Conservation (phyloP, 2,888 invertebrate genomes). For the Beris chalybata region DNA sequence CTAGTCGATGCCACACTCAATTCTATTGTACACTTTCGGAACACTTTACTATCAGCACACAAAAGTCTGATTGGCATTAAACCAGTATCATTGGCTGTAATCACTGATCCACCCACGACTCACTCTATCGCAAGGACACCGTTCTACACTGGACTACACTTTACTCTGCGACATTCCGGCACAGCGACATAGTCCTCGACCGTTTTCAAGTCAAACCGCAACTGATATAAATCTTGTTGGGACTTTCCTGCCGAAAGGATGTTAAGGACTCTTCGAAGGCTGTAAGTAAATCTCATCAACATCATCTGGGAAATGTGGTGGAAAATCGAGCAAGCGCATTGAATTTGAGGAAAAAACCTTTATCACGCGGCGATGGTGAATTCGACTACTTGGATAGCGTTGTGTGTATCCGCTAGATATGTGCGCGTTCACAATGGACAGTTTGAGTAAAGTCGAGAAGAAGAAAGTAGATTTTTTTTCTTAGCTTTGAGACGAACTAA, state of each 20-base stretch:
- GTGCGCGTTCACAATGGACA: too few species aligned
- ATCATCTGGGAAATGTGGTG: slow-evolving; percentile 15
- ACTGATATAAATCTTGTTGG: slow-evolving; percentile 38
- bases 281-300: slow-evolving; percentile 6
- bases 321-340: slow-evolving; percentile 21
- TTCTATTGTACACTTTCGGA: slow-evolving; percentile 6
- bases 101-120: slow-evolving; percentile 17
- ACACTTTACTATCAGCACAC: slow-evolving; percentile 4
- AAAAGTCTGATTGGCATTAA: slow-evolving; percentile 5
- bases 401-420: slow-evolving; percentile 18
- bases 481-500: too few species aligned
- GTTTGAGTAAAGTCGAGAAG: too few species aligned
- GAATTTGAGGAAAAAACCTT: neutral
- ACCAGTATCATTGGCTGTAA: slow-evolving; percentile 17
- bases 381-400: slow-evolving; percentile 1
- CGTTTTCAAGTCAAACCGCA: slow-evolving; percentile 34
- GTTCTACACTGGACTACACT: slow-evolving; percentile 6
- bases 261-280: slow-evolving; percentile 29
- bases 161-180: slow-evolving; percentile 17
- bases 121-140: neutral
- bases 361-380: slow-evolving; percentile 12
- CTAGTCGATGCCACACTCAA: slow-evolving; percentile 4
- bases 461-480: too few species aligned
- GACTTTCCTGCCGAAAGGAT: slow-evolving; percentile 25
- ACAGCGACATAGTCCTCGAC: slow-evolving; percentile 18